A percentile compares a stretch with the other conserved stretches of the same genome.
Conservation (phyloP, 35 echinoderm and acorn worm genomes). For the Ptychodera flava region DNA sequence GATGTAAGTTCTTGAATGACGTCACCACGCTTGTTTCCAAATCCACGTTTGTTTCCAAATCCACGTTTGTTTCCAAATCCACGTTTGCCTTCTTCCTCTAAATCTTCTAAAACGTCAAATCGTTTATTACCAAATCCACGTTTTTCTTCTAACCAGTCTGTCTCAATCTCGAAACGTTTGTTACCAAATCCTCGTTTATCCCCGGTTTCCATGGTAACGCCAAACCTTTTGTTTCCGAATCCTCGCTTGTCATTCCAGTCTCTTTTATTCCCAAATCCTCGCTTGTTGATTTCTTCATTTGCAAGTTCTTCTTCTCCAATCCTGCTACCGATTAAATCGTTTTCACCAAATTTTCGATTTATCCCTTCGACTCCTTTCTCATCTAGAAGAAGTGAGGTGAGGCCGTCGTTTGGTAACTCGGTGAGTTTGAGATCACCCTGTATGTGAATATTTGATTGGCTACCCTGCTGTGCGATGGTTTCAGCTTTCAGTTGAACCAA, state of each 20-base stretch:
- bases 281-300: background rate
- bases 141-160: background rate
- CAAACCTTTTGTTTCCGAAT: background rate
- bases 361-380: background rate
- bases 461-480: background rate
- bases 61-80: background rate
- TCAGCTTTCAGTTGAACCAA: background rate
- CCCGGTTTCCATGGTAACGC: background rate
- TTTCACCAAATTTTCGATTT: background rate
- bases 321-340: background rate
- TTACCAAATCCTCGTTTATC: background rate
- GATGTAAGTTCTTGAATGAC: background rate
- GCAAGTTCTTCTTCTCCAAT: background rate
- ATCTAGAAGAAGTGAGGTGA: background rate
- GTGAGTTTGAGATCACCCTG: background rate
- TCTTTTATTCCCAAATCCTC: background rate
- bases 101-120: background rate
- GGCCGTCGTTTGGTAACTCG: background rate
- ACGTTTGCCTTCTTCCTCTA: background rate
- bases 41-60: background rate
- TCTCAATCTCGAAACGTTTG: background rate
- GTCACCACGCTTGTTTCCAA: background rate
- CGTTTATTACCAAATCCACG: background rate
- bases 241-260: background rate
- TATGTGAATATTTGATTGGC: background rate